These are phyloP conservation scores for Addax nasomaculatus DNA, from an alignment of 2,113 vertebrate genomes.

Conservation along the genomic window DNA sequence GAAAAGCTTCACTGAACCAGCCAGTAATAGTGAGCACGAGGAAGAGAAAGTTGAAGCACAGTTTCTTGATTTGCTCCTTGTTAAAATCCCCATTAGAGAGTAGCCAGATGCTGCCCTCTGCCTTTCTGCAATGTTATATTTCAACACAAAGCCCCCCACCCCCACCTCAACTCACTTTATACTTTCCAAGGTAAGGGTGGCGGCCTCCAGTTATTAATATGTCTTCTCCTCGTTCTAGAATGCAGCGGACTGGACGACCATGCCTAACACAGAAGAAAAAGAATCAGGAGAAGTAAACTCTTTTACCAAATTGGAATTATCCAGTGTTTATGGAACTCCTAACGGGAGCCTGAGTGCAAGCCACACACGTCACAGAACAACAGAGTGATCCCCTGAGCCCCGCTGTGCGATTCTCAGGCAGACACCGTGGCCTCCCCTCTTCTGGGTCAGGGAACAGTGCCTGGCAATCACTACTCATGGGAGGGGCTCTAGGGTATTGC, in stretches of 20 bases:
- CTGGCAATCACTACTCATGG: neutral
- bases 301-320: neutral
- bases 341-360: neutral
- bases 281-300: neutral
- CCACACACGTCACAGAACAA: neutral
- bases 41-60: neutral
- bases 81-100: neutral
- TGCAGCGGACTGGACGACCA: conserved; percentile 77
- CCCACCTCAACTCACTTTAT: conserved; percentile 78
- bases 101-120: neutral
- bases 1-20: neutral
- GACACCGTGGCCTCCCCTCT: neutral
- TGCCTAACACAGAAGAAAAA: conserved; percentile 75
- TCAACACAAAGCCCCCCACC: neutral
- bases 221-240: conserved; percentile 85
- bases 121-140: neutral
- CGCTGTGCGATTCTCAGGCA: neutral
- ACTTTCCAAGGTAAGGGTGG: conserved; percentile 84
- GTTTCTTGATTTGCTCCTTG: neutral
- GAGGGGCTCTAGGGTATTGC: neutral
- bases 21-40: neutral
- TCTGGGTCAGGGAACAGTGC: rapidly evolving
- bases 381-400: neutral
- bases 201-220: conserved; percentile 85
- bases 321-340: neutral